Base-by-base conservation (phyloP, 1,140 invertebrate genomes). In the Dreissena rostriformis region DNA sequence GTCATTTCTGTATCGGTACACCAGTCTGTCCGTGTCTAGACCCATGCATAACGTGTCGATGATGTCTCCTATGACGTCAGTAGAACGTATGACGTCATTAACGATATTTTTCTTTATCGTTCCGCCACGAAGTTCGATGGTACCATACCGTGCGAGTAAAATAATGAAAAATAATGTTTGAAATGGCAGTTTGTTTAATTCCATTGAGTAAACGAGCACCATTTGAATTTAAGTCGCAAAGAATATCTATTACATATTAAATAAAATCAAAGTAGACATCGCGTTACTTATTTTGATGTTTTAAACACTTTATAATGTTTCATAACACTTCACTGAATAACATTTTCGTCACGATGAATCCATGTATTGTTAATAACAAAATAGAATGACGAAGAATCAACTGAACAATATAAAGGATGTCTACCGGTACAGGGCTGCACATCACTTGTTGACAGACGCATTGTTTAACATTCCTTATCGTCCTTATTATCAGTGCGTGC, bases 1-100 rank as follows among this genome's bases (percentile, higher is more conserved):
- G 28, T 74, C 49, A 66, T 82, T 82, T 51, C 75, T 24, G 19
- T 67, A 74, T 68, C 80, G 65, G 51, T 82, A 82, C 29, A 82
- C 80, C 1, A 82, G 72, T 68, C 80, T 82, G 39, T 82, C 70
- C 1, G 65, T 73, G 11, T 57, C 5, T 14, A 39, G 22, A 17
- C 63, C 65, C n/a, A 79, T n/a, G 39, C 77, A 79, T 0, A 79
- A 52, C 22, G 53, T 28, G 0, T 57, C 19, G 4, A 79, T 29
- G 1, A 79, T 14, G 8, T 79, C 77, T 0, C 29, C n/a, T 57
- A 77, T 52, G 26, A 29, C 15, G 14, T 29, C 65, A 15, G 24
- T 67, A 67, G 24, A 4, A 28, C 29, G 15, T 26, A 29, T 28
- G 14, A 11, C 65, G 14, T 67, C 29, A 15, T 67, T 67, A n/a